Evolutionary conservation across 2,113 vertebrate species (phyloP).

Genomic region (Myrmophylax atrothorax): DNA sequence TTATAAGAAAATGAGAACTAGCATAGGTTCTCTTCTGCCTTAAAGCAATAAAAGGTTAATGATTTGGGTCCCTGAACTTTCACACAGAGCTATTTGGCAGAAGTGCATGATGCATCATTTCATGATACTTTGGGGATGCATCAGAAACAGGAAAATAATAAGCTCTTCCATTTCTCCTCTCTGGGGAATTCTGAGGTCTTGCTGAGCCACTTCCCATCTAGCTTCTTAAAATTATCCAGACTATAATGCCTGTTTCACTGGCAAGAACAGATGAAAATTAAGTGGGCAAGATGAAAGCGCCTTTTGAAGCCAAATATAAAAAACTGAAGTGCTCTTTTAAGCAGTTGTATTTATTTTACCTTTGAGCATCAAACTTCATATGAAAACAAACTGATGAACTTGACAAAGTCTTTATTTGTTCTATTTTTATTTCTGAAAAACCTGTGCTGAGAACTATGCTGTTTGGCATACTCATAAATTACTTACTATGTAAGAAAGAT

Average conservation of each 20-base stretch:
- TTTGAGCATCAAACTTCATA: background rate
- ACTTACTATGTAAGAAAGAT: background rate
- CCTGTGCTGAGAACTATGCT: background rate
- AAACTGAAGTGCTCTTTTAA: background rate
- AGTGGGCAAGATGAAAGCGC: background rate
- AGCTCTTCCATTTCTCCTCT: background rate
- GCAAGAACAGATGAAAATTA: slow-evolving; percentile 1
- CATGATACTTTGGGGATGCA: background rate
- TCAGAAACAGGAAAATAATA: background rate
- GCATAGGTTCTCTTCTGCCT: background rate
- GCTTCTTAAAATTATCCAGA: background rate
- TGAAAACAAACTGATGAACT: background rate
- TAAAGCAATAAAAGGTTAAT: background rate
- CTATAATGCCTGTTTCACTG: background rate
- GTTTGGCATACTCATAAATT: background rate
- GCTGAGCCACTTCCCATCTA: background rate
- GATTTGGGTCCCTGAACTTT: background rate
- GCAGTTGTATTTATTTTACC: background rate
- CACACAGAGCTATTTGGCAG: background rate
- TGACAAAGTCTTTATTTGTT: background rate
- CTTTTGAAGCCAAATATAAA: slow-evolving; percentile 14
- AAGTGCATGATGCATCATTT: background rate
- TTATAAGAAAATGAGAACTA: background rate
- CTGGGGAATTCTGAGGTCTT: background rate
- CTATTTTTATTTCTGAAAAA: background rate